These are phyloP conservation scores for Lasaia peninsularis DNA, from an alignment of 1,140 invertebrate genomes.

Conservation along the genomic window DNA sequence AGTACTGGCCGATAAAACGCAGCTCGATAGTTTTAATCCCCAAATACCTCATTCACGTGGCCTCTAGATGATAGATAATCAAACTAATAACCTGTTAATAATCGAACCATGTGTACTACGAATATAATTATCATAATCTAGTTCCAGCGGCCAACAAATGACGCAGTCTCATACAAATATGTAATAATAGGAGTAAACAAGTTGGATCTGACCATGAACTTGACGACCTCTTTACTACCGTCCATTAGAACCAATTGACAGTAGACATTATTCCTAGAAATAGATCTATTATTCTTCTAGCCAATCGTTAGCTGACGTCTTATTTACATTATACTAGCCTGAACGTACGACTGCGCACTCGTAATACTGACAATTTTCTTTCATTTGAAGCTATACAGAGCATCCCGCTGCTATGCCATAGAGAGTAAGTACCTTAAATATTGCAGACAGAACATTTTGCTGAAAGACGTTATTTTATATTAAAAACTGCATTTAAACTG, in stretches of 20 bases:
- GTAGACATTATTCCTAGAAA: slow-evolving; percentile 23
- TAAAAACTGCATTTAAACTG: too few species aligned
- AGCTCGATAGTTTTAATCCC: not conserved
- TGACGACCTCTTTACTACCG: slow-evolving; percentile 40
- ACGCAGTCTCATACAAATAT: slow-evolving; percentile 39
- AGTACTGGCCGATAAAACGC: not conserved
- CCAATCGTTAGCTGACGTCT: not conserved
- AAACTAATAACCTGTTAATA: slow-evolving; percentile 4
- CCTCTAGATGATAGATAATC: slow-evolving; percentile 4
- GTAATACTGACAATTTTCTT: too few species aligned
- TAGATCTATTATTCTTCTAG: slow-evolving; percentile 14
- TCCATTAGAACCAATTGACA: slow-evolving; percentile 29
- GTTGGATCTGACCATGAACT: slow-evolving; percentile 50
- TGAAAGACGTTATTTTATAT: too few species aligned
- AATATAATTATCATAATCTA: slow-evolving; percentile 40
- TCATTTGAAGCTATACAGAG: too few species aligned
- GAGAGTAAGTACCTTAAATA: too few species aligned
- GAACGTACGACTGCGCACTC: too few species aligned
- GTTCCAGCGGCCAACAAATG: slow-evolving; percentile 20
- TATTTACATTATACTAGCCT: too few species aligned
- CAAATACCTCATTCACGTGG: not conserved
- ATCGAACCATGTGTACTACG: slow-evolving; percentile 23
- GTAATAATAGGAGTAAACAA: slow-evolving; percentile 47
- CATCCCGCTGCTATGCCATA: too few species aligned
- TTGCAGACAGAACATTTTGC: too few species aligned